A percentile compares a stretch with the other conserved stretches of the same genome.
Conservation (phyloP, 2,888 invertebrate species). For the Drosophila melanosoma region DNA sequence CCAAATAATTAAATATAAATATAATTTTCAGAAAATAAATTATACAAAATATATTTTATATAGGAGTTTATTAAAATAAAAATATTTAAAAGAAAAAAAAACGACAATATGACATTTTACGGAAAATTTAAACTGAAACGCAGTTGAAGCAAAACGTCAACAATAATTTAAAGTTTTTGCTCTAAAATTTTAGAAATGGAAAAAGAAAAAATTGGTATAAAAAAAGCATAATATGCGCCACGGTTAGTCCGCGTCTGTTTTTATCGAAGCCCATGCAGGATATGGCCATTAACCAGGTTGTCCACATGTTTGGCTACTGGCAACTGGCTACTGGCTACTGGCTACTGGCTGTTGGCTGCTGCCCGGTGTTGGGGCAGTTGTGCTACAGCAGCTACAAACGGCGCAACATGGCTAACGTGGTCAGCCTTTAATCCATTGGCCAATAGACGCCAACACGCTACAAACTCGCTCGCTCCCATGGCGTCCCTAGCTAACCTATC, state of each 20-base stretch:
- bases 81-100: not conserved
- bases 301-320: slow-evolving; percentile 43
- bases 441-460: slow-evolving; percentile 61
- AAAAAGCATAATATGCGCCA: slow-evolving; percentile 12
- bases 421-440: slow-evolving; percentile 72
- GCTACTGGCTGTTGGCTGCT: not conserved
- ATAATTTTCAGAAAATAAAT: too few species aligned
- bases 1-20: too few species aligned
- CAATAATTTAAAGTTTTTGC: slow-evolving; percentile 8
- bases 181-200: slow-evolving; percentile 5
- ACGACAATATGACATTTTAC: not conserved
- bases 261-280: slow-evolving; percentile 61
- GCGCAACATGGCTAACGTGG: slow-evolving; percentile 56
- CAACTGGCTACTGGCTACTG: slow-evolving; percentile 2
- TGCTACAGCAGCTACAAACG: slow-evolving; percentile 12
- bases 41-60: too few species aligned
- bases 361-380: slow-evolving; percentile 1
- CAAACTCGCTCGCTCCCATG: slow-evolving; percentile 16
- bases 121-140: not conserved
- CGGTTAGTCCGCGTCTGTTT: slow-evolving; percentile 46
- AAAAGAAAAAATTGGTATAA: not conserved
- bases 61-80: not conserved
- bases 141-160: not conserved
- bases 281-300: slow-evolving; percentile 56
- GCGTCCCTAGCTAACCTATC: not conserved